These are phyloP conservation scores for Rhinoptilus africanus DNA, from an alignment of 2,113 vertebrate species.

Conservation along the genomic window DNA sequence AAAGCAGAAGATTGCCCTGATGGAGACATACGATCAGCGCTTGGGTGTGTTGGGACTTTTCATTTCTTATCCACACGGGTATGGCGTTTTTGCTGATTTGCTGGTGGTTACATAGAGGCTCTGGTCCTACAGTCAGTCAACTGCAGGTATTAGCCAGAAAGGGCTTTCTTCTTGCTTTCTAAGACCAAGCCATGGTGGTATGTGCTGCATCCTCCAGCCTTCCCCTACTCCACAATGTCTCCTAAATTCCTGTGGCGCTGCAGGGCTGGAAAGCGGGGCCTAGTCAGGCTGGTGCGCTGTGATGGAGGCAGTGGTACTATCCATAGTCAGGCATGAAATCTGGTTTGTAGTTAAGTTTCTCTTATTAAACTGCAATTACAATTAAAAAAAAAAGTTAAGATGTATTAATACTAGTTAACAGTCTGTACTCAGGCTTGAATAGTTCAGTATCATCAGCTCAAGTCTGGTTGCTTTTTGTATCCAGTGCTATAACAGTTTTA, in stretches of 20 bases:
- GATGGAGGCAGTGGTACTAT: background rate
- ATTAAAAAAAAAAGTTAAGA: background rate
- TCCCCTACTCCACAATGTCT: background rate
- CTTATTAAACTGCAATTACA: background rate
- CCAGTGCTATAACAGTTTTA: background rate
- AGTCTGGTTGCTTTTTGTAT: background rate
- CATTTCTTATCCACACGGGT: background rate
- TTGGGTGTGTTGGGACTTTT: slow-evolving; percentile 67
- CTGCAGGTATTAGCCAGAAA: background rate
- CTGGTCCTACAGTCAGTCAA: background rate
- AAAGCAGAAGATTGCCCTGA: slow-evolving; percentile 75
- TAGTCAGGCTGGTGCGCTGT: background rate
- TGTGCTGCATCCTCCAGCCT: rapidly evolving
- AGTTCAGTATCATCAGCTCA: background rate
- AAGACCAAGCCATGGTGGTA: background rate
- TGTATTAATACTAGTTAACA: background rate
- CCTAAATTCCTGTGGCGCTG: background rate
- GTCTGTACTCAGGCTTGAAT: background rate
- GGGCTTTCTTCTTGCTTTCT: background rate
- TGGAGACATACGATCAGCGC: slow-evolving; percentile 73
- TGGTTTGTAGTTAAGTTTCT: background rate
- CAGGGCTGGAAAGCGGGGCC: background rate
- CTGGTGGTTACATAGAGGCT: background rate
- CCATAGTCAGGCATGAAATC: background rate
- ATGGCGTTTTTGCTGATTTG: background rate